phyloP scores from a whole-genome alignment of 2,113 vertebrate species.

The Onychostoma macrolepis region DNA sequence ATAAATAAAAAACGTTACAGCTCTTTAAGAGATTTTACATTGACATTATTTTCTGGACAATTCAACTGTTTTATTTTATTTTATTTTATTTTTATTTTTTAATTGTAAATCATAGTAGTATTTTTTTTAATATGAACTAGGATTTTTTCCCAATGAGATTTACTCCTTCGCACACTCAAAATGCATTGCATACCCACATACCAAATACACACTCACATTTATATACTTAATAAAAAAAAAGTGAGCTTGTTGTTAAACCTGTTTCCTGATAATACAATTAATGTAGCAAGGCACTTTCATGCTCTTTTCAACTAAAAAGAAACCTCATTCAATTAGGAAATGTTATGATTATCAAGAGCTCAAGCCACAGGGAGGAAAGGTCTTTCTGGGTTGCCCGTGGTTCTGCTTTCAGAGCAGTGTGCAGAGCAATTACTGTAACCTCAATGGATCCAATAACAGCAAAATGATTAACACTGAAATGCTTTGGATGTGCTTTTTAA shows the following conservation, averaged over 20 bases:
- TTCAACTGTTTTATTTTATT: too few relatives aligned
- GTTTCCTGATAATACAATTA: not conserved
- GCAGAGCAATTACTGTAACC: constrained; percentile 14
- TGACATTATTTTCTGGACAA: not conserved
- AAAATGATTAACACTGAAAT: constrained; percentile 1
- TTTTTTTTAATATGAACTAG: not conserved
- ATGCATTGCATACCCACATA: not conserved
- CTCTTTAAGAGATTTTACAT: not conserved
- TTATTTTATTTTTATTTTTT: too few relatives aligned
- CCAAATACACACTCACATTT: not conserved
- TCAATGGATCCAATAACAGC: constrained; percentile 7
- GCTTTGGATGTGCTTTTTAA: constrained; percentile 19
- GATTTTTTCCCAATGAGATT: not conserved
- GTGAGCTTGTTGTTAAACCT: not conserved
- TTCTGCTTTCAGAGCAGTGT: constrained; percentile 8
- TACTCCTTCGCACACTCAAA: not conserved
- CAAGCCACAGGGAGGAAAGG: constrained; percentile 21
- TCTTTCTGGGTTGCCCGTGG: not conserved
- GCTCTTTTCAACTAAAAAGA: not conserved
- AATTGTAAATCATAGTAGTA: not conserved
- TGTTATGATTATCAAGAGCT: constrained; percentile 34
- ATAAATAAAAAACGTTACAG: too few relatives aligned
- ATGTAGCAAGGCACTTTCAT: not conserved
- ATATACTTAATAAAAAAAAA: not conserved
- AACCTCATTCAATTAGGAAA: constrained; percentile 17